phyloP scores from a whole-genome alignment of 2,113 vertebrate genomes.

The Haplochromis vanheusdeni region DNA sequence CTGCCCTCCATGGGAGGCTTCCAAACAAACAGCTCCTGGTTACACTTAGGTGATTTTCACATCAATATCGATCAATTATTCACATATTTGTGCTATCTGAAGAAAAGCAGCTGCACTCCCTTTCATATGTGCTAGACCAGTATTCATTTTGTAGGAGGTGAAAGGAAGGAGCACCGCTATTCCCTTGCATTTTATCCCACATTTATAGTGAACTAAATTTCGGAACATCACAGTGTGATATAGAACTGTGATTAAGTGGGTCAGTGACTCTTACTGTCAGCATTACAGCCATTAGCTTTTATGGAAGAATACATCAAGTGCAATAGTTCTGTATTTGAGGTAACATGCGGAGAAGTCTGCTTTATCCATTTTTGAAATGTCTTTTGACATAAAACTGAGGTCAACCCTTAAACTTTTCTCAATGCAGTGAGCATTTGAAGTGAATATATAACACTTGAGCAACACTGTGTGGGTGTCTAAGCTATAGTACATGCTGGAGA shows the following conservation, averaged over 20 bases:
- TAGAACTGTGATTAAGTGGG: slow-evolving; percentile 34
- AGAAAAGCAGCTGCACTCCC: slow-evolving; percentile 24
- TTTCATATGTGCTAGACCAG: slow-evolving; percentile 48
- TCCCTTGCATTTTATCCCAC: slow-evolving; percentile 15
- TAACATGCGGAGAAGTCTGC: neutral
- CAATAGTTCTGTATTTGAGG: slow-evolving; percentile 2
- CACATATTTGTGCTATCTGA: slow-evolving; percentile 36
- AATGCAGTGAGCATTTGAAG: slow-evolving; percentile 20
- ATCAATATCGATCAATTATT: slow-evolving; percentile 59
- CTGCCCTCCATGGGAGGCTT: slow-evolving; percentile 11
- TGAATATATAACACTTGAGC: neutral
- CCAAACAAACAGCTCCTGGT: slow-evolving; percentile 45
- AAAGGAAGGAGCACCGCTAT: neutral
- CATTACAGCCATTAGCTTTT: slow-evolving; percentile 37
- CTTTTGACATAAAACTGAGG: slow-evolving; percentile 12
- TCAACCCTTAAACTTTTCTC: slow-evolving; percentile 26
- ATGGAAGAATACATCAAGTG: slow-evolving; percentile 22
- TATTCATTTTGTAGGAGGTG: slow-evolving; percentile 50
- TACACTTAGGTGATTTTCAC: slow-evolving; percentile 34
- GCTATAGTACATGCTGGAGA: slow-evolving; percentile 5
- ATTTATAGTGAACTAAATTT: slow-evolving; percentile 15
- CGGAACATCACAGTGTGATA: slow-evolving; percentile 4
- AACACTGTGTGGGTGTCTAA: slow-evolving; percentile 12
- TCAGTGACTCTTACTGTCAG: slow-evolving; percentile 45
- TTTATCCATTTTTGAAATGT: slow-evolving; percentile 33